These are phyloP conservation scores for Artibeus lituratus DNA, from an alignment of 2,797 vertebrate genomes.

Conservation along the genomic window DNA sequence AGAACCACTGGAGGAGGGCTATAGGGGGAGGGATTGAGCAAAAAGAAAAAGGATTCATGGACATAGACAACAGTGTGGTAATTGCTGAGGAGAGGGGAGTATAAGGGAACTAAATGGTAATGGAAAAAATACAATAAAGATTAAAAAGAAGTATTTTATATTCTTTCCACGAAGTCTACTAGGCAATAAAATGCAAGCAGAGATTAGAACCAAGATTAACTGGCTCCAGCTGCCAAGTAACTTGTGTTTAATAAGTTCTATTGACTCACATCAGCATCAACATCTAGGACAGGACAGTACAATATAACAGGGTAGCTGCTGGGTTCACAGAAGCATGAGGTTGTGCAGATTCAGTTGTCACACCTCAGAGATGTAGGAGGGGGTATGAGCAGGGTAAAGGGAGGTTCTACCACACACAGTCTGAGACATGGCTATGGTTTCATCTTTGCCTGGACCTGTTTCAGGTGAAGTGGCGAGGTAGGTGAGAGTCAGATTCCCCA, in stretches of 20 bases:
- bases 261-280: not conserved
- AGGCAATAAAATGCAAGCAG: not conserved
- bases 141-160: not conserved
- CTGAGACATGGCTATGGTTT: not conserved
- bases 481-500: not conserved
- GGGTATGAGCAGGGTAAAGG: not conserved
- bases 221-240: not conserved
- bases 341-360: not conserved
- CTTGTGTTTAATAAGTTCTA: not conserved
- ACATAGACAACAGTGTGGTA: too few species aligned
- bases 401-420: not conserved
- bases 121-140: too few species aligned
- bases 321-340: not conserved
- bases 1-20: too few species aligned
- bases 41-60: too few species aligned
- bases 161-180: not conserved
- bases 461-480: not conserved
- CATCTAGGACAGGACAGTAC: not conserved
- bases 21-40: too few species aligned
- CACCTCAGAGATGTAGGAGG: not conserved
- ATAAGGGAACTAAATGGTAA: too few species aligned
- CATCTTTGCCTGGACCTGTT: not conserved
- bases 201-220: not conserved
- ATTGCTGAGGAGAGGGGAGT: too few species aligned
- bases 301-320: not conserved